These are phyloP conservation scores for Sphyrna mokarran DNA, from an alignment of 2,113 vertebrate species.

Conservation along the genomic window DNA sequence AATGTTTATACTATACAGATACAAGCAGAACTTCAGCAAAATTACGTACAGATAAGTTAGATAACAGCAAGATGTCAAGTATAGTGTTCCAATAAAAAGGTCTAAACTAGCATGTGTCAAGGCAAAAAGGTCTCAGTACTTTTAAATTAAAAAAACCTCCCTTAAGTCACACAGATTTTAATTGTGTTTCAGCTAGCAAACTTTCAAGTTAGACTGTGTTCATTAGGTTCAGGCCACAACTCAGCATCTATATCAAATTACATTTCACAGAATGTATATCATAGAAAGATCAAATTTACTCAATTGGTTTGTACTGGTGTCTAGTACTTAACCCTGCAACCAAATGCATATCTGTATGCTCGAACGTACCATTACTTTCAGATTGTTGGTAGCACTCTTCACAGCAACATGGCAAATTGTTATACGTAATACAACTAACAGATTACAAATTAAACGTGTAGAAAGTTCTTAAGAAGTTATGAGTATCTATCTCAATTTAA, in stretches of 20 bases:
- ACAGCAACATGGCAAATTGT: background rate
- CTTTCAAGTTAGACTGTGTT: background rate
- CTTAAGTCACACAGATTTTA: background rate
- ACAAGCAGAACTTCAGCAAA: background rate
- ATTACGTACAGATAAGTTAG: background rate
- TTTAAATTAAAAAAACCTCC: background rate
- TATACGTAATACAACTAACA: background rate
- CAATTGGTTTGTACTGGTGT: background rate
- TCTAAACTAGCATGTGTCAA: background rate
- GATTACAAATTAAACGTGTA: background rate
- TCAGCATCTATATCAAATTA: background rate
- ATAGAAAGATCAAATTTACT: background rate
- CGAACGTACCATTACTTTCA: background rate
- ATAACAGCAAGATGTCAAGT: background rate
- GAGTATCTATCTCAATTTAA: background rate
- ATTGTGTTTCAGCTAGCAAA: background rate
- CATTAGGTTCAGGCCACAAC: background rate
- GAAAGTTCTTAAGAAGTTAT: background rate
- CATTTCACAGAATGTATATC: background rate
- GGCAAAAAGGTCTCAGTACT: background rate
- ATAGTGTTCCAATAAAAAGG: background rate
- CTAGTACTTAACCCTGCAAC: background rate
- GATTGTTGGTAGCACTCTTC: background rate
- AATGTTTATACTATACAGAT: background rate
- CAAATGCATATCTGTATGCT: background rate